Percentiles rank a stretch among this genome's conserved stretches.
phyloP scores from a whole-genome alignment of 2,113 vertebrate genomes.

The Semnopithecus entellus region DNA sequence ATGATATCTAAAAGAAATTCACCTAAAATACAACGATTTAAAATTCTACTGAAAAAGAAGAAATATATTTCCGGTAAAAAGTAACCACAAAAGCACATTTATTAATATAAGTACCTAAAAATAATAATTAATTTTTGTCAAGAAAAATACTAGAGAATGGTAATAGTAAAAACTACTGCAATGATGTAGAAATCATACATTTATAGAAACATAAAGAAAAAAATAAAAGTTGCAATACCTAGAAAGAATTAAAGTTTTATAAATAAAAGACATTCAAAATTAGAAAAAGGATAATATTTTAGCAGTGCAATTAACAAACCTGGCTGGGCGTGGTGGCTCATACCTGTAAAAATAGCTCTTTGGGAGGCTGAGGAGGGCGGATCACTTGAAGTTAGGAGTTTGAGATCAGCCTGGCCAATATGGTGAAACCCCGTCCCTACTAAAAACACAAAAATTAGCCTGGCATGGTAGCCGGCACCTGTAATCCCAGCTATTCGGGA shows the following conservation, averaged over 20 bases:
- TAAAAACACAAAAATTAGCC: too few species aligned
- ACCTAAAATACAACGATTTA: background rate
- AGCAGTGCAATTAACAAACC: background rate
- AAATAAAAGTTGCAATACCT: background rate
- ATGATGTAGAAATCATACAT: background rate
- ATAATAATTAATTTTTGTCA: background rate
- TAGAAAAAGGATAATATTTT: background rate
- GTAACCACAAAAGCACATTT: background rate
- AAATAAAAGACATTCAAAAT: background rate
- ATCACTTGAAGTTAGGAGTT: too few species aligned
- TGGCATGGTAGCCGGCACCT: too few species aligned
- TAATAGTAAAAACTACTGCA: background rate
- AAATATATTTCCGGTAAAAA: background rate
- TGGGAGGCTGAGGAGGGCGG: too few species aligned
- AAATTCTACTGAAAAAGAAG: background rate
- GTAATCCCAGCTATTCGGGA: too few species aligned
- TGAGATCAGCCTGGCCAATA: too few species aligned
- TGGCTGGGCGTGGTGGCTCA: too few species aligned
- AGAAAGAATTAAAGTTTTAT: background rate
- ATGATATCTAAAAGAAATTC: background rate
- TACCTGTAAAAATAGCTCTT: too few species aligned
- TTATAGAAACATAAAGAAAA: background rate
- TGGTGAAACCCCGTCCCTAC: too few species aligned
- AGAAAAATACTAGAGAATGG: background rate
- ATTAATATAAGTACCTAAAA: background rate